Evolutionary conservation across 1,140 invertebrate species (phyloP), one percentile per base, ranked within the genome.

Genomic region (Aphidius ervi): DNA sequence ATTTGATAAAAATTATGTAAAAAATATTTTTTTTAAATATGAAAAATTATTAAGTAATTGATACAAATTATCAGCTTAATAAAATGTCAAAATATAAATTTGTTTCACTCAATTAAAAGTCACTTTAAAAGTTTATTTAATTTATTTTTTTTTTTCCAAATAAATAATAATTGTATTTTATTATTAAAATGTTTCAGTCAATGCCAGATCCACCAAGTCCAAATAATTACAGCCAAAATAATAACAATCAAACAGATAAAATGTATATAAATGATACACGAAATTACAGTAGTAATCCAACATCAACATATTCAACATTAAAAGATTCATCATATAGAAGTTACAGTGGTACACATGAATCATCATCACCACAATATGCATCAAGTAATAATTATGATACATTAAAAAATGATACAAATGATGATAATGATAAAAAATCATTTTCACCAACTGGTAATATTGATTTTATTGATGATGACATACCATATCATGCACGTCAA

Each of bases 401-500:
- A 2, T 54, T 78, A 43, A 78, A 76, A 60, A 75, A 73, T 64
- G 72, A 78, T n/a, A 71, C 58, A 43, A 64, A 70, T 9, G 71
- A 71, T 10, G 70, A 74, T 43, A 69, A 48, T 66, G 64, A 20
- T 5, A 40, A 72, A 61, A 64, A 71, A 65, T 75, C 77, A 2
- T 78, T 77, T 48, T 77, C 76, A 6, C 75, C 76, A 3, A 67
- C 69, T 4, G 76, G 74, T 1, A 74, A 77, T 16, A 77, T 78
- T 46, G 75, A 79, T 64, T 76, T 69, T 57, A 81, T 81, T 61
- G 83, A 83, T 65, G 81, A 83, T 56, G 82, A 87, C 68, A 88
- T 90, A 67, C 90, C 91, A 39, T 94, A 93, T 74, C 91, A 93
- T 84, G 89, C 91, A 59, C 80, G 90, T 53, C 84, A 88, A 55